A percentile compares a stretch with the other conserved stretches of the same genome.
phyloP scores from a whole-genome alignment of 2,888 invertebrate species.

The Lasioglossum morio region DNA sequence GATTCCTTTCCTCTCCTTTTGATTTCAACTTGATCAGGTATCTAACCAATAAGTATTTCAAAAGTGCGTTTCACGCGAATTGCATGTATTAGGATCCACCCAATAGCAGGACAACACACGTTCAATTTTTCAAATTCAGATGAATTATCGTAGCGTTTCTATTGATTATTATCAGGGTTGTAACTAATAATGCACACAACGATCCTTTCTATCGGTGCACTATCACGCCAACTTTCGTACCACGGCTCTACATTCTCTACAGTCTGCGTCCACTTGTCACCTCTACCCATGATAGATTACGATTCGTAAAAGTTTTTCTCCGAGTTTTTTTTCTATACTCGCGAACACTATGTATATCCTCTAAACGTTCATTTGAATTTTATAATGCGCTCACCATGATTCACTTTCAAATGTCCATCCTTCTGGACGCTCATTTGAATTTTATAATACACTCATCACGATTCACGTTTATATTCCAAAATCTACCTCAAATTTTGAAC shows the following conservation, averaged over 20 bases:
- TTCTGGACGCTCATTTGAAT: too few species aligned
- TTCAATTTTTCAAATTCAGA: neutral
- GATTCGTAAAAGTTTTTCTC: neutral
- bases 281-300: conserved; percentile 4
- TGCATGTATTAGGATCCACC: neutral
- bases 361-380: neutral
- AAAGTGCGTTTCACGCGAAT: neutral
- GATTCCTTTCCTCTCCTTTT: neutral
- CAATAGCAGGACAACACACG: neutral
- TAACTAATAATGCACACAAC: neutral
- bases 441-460: too few species aligned
- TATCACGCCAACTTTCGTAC: conserved; percentile 6
- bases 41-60: neutral
- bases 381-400: neutral
- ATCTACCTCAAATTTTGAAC: neutral
- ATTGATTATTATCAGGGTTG: conserved; percentile 15
- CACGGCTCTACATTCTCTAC: neutral
- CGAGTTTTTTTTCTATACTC: neutral
- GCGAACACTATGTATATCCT: neutral
- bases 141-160: conserved; percentile 12
- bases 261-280: conserved; percentile 3
- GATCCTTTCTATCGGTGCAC: conserved; percentile 12
- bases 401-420: neutral
- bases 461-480: neutral
- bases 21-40: neutral